Evolutionary conservation across 1,140 invertebrate genomes (phyloP).

Genomic region (Zaprionus nigranus): DNA sequence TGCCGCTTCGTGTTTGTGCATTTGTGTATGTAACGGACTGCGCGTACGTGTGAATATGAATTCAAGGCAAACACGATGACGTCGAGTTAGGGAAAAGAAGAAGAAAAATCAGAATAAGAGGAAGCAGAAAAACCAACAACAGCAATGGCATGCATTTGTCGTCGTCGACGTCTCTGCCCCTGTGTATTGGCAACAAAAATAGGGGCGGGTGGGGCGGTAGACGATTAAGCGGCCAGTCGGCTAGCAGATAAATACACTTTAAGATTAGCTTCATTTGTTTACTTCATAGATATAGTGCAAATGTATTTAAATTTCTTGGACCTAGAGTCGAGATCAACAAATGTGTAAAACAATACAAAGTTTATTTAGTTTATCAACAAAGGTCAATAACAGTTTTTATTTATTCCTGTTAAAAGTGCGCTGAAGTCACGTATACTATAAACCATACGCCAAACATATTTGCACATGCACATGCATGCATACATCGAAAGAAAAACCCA

Average conservation of each 20-base stretch:
- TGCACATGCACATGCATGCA: neutral
- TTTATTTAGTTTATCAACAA: conserved; percentile 37
- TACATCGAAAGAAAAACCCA: conserved; percentile 1
- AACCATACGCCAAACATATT: neutral
- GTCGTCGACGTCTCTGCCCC: neutral
- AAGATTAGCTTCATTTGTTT: conserved; percentile 2
- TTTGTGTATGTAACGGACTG: conserved; percentile 45
- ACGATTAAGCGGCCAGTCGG: neutral
- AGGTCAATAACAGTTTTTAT: conserved; percentile 33
- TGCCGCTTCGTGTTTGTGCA: conserved; percentile 37
- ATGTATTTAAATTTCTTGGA: neutral
- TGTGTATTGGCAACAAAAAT: conserved; percentile 2
- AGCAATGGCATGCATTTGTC: conserved; percentile 68
- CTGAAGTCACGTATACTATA: neutral
- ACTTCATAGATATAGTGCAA: neutral
- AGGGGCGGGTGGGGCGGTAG: neutral
- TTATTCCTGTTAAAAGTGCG: conserved; percentile 16
- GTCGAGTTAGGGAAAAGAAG: conserved; percentile 47
- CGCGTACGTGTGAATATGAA: conserved; percentile 40
- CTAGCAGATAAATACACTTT: conserved; percentile 15
- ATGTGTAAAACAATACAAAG: neutral
- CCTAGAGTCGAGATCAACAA: neutral
- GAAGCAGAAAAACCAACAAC: conserved; percentile 37
- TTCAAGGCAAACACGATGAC: conserved; percentile 75
- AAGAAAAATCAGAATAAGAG: conserved; percentile 2